phyloP scores from a whole-genome alignment of 2,888 invertebrate genomes.

The Scaptomyza cyrtandrae region DNA sequence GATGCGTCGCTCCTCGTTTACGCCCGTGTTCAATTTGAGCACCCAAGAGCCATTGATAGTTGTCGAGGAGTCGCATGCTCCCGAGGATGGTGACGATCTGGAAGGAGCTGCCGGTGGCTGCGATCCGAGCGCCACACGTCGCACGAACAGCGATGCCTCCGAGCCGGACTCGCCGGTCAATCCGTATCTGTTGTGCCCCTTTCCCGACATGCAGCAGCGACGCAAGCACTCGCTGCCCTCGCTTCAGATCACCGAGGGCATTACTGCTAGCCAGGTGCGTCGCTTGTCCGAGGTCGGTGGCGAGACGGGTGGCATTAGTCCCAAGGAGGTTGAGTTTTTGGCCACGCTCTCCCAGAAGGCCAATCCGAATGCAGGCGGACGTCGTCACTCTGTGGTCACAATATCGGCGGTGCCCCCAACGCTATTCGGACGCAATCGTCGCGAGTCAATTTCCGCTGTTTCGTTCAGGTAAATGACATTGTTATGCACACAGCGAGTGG shows the following conservation, averaged over 20 bases:
- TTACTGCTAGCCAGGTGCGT: constrained; percentile 94
- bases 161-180: constrained; percentile 92
- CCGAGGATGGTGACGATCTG: constrained; percentile 88
- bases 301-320: constrained; percentile 90
- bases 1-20: constrained; percentile 90
- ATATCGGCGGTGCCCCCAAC: constrained; percentile 92
- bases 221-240: constrained; percentile 94
- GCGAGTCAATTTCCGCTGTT: constrained; percentile 92
- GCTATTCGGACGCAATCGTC: constrained; percentile 91
- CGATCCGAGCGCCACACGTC: constrained; percentile 84
- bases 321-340: constrained; percentile 92
- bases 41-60: constrained; percentile 92
- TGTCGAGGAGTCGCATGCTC: constrained; percentile 90
- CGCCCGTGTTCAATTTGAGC: constrained; percentile 86
- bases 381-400: constrained; percentile 94
- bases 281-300: constrained; percentile 92
- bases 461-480: constrained; percentile 85
- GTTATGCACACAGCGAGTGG: constrained; percentile 5
- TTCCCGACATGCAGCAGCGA: constrained; percentile 89
- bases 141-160: constrained; percentile 86
- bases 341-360: constrained; percentile 91
- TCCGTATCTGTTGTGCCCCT: constrained; percentile 92
- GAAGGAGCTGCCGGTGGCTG: constrained; percentile 88
- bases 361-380: constrained; percentile 88
- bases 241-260: constrained; percentile 92